phyloP scores from a whole-genome alignment of 37 sponge, comb jelly and placozoan species.

The Spongia lamella region DNA sequence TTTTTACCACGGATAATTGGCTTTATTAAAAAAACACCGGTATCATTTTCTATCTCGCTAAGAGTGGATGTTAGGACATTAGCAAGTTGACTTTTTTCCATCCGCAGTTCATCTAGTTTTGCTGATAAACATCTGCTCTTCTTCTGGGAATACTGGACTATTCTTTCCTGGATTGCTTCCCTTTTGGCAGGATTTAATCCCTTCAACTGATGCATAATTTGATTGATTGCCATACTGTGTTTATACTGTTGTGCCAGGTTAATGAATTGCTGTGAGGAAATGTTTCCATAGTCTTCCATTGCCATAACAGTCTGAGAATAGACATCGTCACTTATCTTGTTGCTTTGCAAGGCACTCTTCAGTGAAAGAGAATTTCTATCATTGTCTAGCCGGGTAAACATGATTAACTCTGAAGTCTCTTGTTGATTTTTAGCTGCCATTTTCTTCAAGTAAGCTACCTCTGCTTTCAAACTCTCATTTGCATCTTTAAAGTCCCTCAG shows the following conservation, averaged over 20 bases:
- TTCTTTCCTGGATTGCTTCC: no score
- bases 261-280: no score
- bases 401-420: constrained; percentile 9
- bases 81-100: constrained; percentile 33
- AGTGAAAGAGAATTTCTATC: constrained; percentile 51
- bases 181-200: no score
- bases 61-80: constrained; percentile 27
- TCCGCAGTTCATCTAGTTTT: constrained; percentile 18
- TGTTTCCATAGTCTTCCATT: no score
- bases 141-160: no score
- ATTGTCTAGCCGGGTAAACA: constrained; percentile 70
- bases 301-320: no score
- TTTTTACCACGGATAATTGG: constrained; percentile 20
- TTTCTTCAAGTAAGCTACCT: constrained; percentile 25
- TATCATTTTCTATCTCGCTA: constrained; percentile 26
- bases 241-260: no score
- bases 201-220: no score
- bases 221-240: no score
- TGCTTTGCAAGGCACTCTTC: constrained; percentile 27
- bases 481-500: constrained; percentile 34
- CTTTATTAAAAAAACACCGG: constrained; percentile 54
- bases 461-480: constrained; percentile 34
- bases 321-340: constrained; percentile 9
- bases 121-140: no score
- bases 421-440: not conserved